Evolutionary conservation across 2,888 invertebrate species (phyloP).

Genomic region (Holacanthella duospinosa): DNA sequence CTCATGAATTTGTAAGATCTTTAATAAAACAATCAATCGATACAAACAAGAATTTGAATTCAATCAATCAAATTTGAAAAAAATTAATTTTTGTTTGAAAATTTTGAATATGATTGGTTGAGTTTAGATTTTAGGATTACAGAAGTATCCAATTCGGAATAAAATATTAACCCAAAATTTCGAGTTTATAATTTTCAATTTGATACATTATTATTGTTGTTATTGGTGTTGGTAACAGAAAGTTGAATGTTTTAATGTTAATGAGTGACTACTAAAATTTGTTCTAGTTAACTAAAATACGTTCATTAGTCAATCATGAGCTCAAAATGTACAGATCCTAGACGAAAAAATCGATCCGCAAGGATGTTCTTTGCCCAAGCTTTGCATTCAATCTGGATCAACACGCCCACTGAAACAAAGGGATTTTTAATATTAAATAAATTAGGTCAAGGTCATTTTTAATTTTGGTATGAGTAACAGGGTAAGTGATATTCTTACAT

Average conservation of each 20-base stretch:
- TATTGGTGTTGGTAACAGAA: too few relatives aligned
- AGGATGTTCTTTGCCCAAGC: constrained; percentile 82
- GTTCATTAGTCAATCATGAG: constrained; percentile 71
- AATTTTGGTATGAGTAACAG: too few relatives aligned
- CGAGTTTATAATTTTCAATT: not conserved
- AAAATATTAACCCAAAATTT: not conserved
- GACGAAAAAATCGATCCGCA: constrained; percentile 76
- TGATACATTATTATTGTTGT: too few relatives aligned
- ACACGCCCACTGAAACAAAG: constrained; percentile 57
- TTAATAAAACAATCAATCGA: not conserved
- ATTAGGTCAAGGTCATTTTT: not conserved
- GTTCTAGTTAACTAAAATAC: not conserved
- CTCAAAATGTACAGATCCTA: constrained; percentile 90
- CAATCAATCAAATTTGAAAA: too few relatives aligned
- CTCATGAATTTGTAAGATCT: not conserved
- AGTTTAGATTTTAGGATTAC: too few relatives aligned
- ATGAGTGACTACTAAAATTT: not conserved
- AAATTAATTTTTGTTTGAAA: too few relatives aligned
- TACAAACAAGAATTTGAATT: too few relatives aligned
- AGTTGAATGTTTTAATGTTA: too few relatives aligned
- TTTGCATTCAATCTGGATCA: constrained; percentile 88
- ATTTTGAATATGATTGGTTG: too few relatives aligned
- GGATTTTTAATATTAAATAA: too few relatives aligned
- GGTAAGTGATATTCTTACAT: constrained; percentile 50
- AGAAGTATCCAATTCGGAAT: too few relatives aligned